Evolutionary conservation across 2,888 invertebrate genomes (phyloP).

Genomic region (Idaea aversata): DNA sequence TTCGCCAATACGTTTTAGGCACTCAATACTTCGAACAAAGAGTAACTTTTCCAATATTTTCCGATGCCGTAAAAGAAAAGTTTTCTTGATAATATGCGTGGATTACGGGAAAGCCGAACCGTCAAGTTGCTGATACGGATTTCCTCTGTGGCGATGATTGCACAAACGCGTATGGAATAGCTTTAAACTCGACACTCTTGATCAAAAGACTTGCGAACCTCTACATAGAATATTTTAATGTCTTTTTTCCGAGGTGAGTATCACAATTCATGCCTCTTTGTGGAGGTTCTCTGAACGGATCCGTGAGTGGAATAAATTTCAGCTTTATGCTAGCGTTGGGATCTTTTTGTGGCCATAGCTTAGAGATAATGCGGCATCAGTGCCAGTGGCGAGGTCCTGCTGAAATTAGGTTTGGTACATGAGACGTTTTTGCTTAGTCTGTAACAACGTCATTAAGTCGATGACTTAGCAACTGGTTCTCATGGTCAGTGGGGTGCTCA

Average conservation of each 20-base stretch:
- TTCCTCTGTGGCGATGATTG: conserved; percentile 50
- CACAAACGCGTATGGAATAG: conserved; percentile 53
- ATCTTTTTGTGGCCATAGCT: conserved; percentile 29
- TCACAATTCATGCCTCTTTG: conserved; percentile 42
- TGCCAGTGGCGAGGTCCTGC: conserved; percentile 26
- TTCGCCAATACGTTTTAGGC: conserved; percentile 26
- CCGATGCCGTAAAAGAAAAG: conserved; percentile 32
- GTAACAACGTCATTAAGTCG: conserved; percentile 29
- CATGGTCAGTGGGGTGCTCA: conserved; percentile 24
- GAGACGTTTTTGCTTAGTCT: conserved; percentile 28
- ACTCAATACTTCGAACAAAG: conserved; percentile 32
- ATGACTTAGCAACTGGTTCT: conserved; percentile 30
- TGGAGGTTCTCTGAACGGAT: conserved; percentile 29
- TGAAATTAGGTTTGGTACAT: conserved; percentile 26
- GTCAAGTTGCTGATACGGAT: conserved; percentile 43
- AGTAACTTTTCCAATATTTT: conserved; percentile 48
- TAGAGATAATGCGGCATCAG: conserved; percentile 25
- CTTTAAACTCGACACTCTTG: conserved; percentile 39
- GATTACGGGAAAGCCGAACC: conserved; percentile 23
- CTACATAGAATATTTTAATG: conserved; percentile 43
- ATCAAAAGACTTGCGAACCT: conserved; percentile 47
- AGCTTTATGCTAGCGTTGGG: conserved; percentile 23
- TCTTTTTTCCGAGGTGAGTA: conserved; percentile 39
- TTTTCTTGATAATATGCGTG: conserved; percentile 37
- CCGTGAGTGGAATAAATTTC: conserved; percentile 36